phyloP scores from a whole-genome alignment of 2,113 vertebrate genomes.

The Excalfactoria chinensis region DNA sequence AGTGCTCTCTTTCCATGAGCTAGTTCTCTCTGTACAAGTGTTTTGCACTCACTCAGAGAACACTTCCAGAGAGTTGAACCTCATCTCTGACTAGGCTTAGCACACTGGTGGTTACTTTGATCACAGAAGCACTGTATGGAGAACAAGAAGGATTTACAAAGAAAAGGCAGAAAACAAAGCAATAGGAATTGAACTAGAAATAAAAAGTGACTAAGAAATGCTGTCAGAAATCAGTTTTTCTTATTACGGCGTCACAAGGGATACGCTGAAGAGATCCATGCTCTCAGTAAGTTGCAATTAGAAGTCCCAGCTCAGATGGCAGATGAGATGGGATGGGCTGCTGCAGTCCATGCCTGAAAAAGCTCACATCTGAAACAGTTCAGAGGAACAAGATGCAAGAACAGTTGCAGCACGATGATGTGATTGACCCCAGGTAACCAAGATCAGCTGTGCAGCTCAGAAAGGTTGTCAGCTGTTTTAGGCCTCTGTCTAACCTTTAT shows the following conservation, averaged over 20 bases:
- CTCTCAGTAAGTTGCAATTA: not conserved
- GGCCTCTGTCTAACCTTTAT: not conserved
- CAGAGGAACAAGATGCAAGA: not conserved
- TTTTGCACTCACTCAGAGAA: not conserved
- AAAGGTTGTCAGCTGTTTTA: not conserved
- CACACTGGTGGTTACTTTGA: not conserved
- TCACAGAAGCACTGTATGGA: not conserved
- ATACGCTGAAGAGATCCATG: not conserved
- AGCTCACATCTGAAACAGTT: not conserved
- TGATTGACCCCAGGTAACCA: not conserved
- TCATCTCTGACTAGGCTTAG: conserved; percentile 27
- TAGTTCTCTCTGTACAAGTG: not conserved
- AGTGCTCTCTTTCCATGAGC: not conserved
- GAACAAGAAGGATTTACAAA: not conserved
- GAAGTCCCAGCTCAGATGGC: not conserved
- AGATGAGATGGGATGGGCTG: not conserved
- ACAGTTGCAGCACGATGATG: not conserved
- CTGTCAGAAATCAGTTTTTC: not conserved
- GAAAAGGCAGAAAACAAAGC: not conserved
- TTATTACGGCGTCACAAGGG: not conserved
- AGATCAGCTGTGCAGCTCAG: not conserved
- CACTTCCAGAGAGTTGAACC: not conserved
- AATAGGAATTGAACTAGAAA: not conserved
- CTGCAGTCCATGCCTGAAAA: not conserved
- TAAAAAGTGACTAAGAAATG: not conserved